Evolutionary conservation across 2,113 vertebrate species (phyloP).

Genomic region (Misgurnus anguillicaudatus): DNA sequence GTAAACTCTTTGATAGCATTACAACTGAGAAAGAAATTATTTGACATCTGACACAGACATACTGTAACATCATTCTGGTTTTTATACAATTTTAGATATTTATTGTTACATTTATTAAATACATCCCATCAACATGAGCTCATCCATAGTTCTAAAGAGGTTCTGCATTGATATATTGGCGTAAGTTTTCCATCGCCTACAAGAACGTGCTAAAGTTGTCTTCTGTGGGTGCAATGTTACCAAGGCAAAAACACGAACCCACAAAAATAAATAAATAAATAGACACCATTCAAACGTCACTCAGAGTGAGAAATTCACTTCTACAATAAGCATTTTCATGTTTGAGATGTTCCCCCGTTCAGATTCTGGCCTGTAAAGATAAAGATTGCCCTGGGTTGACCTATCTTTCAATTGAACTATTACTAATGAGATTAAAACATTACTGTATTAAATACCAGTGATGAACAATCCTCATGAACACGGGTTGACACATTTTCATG

Average conservation of each 20-base stretch:
- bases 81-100: not conserved
- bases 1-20: too few species aligned
- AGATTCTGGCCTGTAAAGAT: too few species aligned
- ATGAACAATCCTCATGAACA: too few species aligned
- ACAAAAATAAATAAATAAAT: slow-evolving; percentile 54
- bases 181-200: not conserved
- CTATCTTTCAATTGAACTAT: too few species aligned
- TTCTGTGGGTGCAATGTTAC: not conserved
- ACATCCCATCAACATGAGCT: not conserved
- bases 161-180: not conserved
- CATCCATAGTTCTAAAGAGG: not conserved
- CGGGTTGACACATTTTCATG: too few species aligned
- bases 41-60: not conserved
- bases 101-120: not conserved
- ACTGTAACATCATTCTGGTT: not conserved
- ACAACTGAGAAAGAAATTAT: too few species aligned
- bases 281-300: not conserved
- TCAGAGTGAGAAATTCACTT: not conserved
- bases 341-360: too few species aligned
- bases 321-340: not conserved
- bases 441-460: not conserved
- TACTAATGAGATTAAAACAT: too few species aligned
- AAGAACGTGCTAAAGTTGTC: not conserved
- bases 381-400: not conserved
- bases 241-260: slow-evolving; percentile 5